Evolutionary conservation across 2,888 invertebrate species (phyloP).

Genomic region (Tuberolachnus salignus): DNA sequence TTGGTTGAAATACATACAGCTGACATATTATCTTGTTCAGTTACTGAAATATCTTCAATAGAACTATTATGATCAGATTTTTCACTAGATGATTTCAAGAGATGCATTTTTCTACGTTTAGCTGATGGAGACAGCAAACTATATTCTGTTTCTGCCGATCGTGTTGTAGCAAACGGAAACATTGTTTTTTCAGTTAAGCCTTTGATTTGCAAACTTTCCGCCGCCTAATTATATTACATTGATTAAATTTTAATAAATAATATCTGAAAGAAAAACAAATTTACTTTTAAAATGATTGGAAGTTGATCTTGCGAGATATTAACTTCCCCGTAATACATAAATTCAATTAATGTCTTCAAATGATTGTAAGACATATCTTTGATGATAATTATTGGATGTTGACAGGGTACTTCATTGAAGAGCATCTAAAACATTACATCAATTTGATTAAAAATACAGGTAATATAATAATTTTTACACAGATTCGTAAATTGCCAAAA

Average conservation of each 20-base stretch:
- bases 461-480: too few species aligned
- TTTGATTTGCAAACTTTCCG: slow-evolving; percentile 85
- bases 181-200: slow-evolving; percentile 83
- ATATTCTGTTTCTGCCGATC: slow-evolving; percentile 61
- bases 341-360: slow-evolving; percentile 85
- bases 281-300: slow-evolving; percentile 68
- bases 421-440: slow-evolving; percentile 68
- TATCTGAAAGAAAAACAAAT: slow-evolving; percentile 20
- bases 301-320: slow-evolving; percentile 88
- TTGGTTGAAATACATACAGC: slow-evolving; percentile 18
- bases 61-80: slow-evolving; percentile 64
- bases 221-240: slow-evolving; percentile 70
- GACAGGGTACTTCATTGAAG: slow-evolving; percentile 84
- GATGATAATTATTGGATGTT: slow-evolving; percentile 87
- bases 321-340: slow-evolving; percentile 92
- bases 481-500: too few species aligned
- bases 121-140: slow-evolving; percentile 70
- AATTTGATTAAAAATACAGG: background rate
- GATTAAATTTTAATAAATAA: background rate
- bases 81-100: slow-evolving; percentile 73
- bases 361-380: slow-evolving; percentile 87
- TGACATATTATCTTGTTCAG: slow-evolving; percentile 48
- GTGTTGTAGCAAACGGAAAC: slow-evolving; percentile 70
- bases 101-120: slow-evolving; percentile 66
- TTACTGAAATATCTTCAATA: slow-evolving; percentile 61